Percentiles rank a stretch among this genome's conserved stretches.
These are phyloP conservation scores for Microcebus ravelobensis DNA, from an alignment of 2,113 vertebrate species.

Conservation along the genomic window DNA sequence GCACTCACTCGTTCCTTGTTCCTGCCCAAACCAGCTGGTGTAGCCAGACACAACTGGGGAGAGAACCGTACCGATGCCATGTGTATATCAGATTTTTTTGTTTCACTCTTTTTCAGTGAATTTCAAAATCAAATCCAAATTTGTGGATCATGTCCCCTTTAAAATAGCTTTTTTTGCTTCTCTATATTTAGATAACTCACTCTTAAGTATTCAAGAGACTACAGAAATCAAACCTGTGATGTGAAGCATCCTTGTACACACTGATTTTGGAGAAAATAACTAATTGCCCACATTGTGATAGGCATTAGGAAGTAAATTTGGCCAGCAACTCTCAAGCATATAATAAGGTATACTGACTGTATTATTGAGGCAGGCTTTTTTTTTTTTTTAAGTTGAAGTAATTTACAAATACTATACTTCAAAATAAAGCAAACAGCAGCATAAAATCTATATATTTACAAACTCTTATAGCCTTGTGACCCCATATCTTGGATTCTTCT, in stretches of 20 bases:
- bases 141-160: not conserved
- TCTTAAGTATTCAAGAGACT: not conserved
- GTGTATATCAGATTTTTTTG: not conserved
- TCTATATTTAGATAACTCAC: not conserved
- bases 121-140: not conserved
- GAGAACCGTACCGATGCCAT: not conserved
- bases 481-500: not conserved
- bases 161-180: not conserved
- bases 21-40: constrained; percentile 28
- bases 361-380: not conserved
- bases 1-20: not conserved
- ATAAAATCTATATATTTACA: not conserved
- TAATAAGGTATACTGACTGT: not conserved
- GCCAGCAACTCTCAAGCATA: not conserved
- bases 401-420: not conserved
- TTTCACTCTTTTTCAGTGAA: not conserved
- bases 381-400: not conserved
- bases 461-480: not conserved
- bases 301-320: not conserved
- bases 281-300: fast-evolving
- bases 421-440: constrained; percentile 3
- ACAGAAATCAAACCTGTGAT: not conserved
- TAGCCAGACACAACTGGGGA: not conserved
- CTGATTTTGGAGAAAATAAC: not conserved
- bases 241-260: not conserved